Conservation (phyloP, 1,140 invertebrate species). For the Magallana gigas region DNA sequence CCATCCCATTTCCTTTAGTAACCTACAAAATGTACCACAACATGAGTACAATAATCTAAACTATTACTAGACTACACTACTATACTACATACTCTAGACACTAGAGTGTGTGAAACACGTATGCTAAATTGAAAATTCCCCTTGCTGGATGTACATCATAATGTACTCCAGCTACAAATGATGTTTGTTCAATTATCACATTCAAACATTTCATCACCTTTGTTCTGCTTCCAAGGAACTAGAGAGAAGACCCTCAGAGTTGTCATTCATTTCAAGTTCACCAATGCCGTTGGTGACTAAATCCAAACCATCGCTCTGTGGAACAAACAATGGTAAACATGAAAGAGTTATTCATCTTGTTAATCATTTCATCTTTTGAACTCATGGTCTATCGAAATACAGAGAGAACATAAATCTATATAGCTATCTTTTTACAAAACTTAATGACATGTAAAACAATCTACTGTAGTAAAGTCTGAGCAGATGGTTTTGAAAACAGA, state of each 20-base stretch:
- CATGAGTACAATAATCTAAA: too few species aligned
- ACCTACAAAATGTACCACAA: conserved; percentile 57
- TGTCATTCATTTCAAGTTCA: conserved; percentile 57
- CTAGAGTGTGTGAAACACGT: too few species aligned
- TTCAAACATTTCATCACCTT: conserved; percentile 60
- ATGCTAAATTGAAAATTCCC: too few species aligned
- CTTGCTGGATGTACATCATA: too few species aligned
- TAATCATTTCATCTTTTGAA: too few species aligned
- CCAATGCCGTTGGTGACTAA: conserved; percentile 64
- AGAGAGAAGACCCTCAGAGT: conserved; percentile 66
- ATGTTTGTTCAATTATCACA: too few species aligned
- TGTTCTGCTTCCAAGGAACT: conserved; percentile 79
- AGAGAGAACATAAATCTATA: neutral
- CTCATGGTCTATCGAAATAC: neutral
- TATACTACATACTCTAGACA: too few species aligned
- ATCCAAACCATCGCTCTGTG: conserved; percentile 50
- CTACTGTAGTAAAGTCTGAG: too few species aligned
- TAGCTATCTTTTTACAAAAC: neutral
- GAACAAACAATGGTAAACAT: conserved; percentile 25
- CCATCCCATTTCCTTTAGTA: conserved; percentile 79
- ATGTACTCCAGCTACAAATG: too few species aligned
- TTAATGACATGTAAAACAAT: neutral
- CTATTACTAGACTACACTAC: too few species aligned
- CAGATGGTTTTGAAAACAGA: too few species aligned
- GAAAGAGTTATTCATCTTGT: too few species aligned